Evolutionary conservation across 2,888 invertebrate genomes (phyloP).

Genomic region (Oeneis ivallda): DNA sequence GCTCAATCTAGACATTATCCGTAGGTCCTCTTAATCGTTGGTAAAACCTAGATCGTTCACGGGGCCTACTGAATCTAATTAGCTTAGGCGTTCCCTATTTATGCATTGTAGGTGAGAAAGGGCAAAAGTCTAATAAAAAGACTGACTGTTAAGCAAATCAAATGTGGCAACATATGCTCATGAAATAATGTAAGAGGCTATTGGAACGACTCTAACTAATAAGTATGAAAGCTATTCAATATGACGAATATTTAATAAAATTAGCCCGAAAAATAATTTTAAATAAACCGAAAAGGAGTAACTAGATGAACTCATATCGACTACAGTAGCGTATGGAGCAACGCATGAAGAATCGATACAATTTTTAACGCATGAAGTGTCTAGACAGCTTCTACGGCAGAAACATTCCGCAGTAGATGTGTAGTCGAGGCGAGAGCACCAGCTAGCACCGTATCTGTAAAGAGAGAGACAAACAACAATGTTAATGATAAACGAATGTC

Average conservation of each 20-base stretch:
- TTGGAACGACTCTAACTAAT: neutral
- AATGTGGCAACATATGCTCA: no score
- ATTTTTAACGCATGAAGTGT: constrained; percentile 19
- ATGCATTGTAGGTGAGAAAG: no score
- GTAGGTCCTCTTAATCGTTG: no score
- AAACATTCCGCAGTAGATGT: constrained; percentile 19
- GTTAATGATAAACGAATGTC: constrained; percentile 60
- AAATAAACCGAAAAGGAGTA: neutral
- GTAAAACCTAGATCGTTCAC: no score
- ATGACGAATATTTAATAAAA: neutral
- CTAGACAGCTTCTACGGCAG: constrained; percentile 10
- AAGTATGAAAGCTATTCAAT: neutral
- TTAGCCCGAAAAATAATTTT: neutral
- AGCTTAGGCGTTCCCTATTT: neutral
- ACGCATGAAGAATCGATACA: neutral
- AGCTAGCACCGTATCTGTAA: constrained; percentile 66
- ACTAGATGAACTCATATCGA: neutral
- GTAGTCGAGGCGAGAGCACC: constrained; percentile 51
- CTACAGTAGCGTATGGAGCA: neutral
- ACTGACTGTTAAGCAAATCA: no score
- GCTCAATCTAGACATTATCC: no score
- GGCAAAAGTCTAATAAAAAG: no score
- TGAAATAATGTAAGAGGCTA: neutral
- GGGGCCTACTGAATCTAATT: neutral
- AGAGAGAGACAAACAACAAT: constrained; percentile 72